Evolutionary conservation across 2,113 vertebrate species (phyloP).

Genomic region (Spea bombifrons): DNA sequence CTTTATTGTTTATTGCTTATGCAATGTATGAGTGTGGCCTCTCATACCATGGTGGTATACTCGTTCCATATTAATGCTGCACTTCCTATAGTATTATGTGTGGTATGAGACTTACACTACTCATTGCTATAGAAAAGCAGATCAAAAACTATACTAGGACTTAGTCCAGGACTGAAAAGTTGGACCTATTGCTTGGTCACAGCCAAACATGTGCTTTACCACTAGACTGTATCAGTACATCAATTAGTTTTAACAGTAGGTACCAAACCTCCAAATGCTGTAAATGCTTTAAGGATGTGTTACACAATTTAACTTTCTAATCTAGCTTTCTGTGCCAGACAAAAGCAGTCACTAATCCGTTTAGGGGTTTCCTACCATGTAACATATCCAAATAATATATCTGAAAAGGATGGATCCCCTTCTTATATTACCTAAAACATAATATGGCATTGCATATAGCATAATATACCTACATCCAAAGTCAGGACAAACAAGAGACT

Average conservation of each 20-base stretch:
- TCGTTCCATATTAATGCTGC: too few species aligned
- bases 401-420: neutral
- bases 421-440: too few species aligned
- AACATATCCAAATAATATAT: neutral
- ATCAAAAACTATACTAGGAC: too few species aligned
- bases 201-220: neutral
- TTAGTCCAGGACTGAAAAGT: neutral
- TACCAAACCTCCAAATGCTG: neutral
- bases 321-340: neutral
- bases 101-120: too few species aligned
- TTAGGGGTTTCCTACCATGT: neutral
- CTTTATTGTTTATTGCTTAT: too few species aligned
- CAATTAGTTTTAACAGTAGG: neutral
- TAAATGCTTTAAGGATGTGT: neutral
- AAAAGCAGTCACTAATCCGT: neutral
- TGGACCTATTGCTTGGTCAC: neutral
- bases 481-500: too few species aligned
- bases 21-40: too few species aligned
- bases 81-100: too few species aligned
- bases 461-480: too few species aligned
- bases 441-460: too few species aligned
- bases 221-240: neutral
- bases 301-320: neutral
- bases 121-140: too few species aligned
- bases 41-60: too few species aligned